Conservation (phyloP, 2,888 invertebrate species). For the Ormyrus nitidulus region DNA sequence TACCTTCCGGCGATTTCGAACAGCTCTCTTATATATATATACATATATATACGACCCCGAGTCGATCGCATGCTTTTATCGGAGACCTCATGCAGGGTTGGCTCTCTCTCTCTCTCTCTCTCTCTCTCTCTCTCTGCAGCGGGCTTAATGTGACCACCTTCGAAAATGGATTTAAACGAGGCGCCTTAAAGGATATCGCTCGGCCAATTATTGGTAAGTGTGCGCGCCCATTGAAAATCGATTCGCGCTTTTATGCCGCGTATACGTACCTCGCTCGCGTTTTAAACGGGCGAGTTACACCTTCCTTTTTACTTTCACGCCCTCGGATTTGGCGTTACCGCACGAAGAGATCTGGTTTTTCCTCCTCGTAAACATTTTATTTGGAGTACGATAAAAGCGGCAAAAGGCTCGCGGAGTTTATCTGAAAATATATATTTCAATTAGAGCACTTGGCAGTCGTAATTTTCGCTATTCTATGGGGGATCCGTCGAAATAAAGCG, state of each 20-base stretch:
- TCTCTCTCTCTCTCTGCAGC: neutral
- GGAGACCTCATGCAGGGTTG: conserved; percentile 12
- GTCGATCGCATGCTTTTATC: conserved; percentile 42
- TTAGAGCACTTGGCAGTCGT: too few relatives aligned
- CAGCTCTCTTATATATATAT: conserved; percentile 13
- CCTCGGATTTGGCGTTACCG: too few relatives aligned
- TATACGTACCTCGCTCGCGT: neutral
- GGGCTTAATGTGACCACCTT: conserved; percentile 21
- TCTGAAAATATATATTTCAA: too few relatives aligned
- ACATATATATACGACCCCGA: neutral
- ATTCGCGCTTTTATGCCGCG: neutral
- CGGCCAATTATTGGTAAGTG: neutral
- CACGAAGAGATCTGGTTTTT: too few relatives aligned
- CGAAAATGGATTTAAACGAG: conserved; percentile 39
- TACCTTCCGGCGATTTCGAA: conserved; percentile 51
- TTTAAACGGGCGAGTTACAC: too few relatives aligned
- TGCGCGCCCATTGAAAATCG: neutral
- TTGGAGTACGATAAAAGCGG: too few relatives aligned
- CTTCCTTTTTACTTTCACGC: too few relatives aligned
- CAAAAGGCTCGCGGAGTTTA: too few relatives aligned
- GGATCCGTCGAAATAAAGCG: conserved; percentile 4
- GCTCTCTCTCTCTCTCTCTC: neutral
- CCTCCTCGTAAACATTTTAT: too few relatives aligned
- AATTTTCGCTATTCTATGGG: neutral
- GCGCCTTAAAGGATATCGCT: conserved; percentile 26